Base-by-base conservation (phyloP, 2,888 invertebrate species). In the Ceramica pisi region DNA sequence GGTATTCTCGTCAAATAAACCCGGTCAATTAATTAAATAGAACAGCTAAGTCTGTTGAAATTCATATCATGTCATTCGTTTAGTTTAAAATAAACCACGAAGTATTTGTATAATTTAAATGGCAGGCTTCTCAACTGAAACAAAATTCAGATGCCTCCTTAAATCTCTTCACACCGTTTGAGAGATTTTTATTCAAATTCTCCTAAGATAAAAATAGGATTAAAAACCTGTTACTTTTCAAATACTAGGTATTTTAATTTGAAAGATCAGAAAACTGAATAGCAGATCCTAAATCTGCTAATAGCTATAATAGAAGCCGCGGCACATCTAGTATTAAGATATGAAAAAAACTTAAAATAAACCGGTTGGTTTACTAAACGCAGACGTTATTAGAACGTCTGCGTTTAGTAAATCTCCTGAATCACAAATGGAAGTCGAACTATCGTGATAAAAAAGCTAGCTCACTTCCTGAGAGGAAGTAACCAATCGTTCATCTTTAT, bases 401-500 rank as follows among this genome's bases (percentile, higher is more conserved):
- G 23, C 21, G 31, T 75, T 55, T 50, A 59, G 46, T 55, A 21
- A 59, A 63, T 44, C 12, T 19, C 23, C 26, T 31, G 64, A 73
- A 67, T 67, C 60, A 53, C 48, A 55, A 65, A 67, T 62, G 48
- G 51, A 62, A 67, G 35, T n/a, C 23, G 26, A 66, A 57, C 60
- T 68, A 50, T 70, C 60, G 57, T 74, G 66, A 67, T 69, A 67
- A 23, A 51, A 67, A 66, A 65, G 59, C 59, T 61, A 44, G 41
- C 67, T 64, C 50, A 79, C 70, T 81, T 75, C 70, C 75, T 48
- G 57, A 10, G 44, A 61, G 79, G 78, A 72, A 79, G 70, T 76
- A 74, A 75, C 68, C 80, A 76, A 86, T 86, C 78, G 81, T 67
- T 67, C 62, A 71, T 46, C 55, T 81, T 80, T 81, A 75, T 74